Evolutionary conservation across 2,797 vertebrate species (phyloP).

Genomic region (Anabacerthia variegaticeps): DNA sequence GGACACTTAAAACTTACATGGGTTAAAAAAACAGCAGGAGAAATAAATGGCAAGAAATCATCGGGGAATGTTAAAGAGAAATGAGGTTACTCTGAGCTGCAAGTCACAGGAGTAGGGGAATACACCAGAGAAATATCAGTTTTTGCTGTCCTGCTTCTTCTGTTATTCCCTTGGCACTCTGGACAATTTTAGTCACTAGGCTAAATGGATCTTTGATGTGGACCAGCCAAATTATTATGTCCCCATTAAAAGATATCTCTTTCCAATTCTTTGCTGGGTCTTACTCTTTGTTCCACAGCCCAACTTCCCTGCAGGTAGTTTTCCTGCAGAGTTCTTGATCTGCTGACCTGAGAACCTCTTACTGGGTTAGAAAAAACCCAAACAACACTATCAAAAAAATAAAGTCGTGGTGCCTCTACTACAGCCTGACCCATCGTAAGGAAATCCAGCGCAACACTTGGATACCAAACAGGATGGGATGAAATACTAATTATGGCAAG

Average conservation of each 20-base stretch:
- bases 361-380: neutral
- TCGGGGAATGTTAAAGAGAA: neutral
- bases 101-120: neutral
- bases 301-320: neutral
- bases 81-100: neutral
- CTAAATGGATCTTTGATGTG: neutral
- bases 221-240: neutral
- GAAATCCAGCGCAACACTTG: neutral
- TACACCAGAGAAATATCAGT: neutral
- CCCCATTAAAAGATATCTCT: neutral
- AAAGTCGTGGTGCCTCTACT: neutral
- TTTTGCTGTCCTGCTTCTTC: neutral
- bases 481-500: conserved; percentile 69
- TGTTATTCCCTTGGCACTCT: neutral
- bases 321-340: conserved; percentile 6
- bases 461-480: conserved; percentile 27
- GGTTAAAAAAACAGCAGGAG: neutral
- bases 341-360: conserved; percentile 14
- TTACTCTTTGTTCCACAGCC: neutral
- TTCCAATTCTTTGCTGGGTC: neutral
- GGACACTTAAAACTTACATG: neutral
- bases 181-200: neutral
- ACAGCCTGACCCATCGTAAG: neutral
- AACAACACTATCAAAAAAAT: neutral
- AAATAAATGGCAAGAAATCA: neutral